Evolutionary conservation across 2,113 vertebrate species (phyloP).

Genomic region (Trochalopteron elliotii): DNA sequence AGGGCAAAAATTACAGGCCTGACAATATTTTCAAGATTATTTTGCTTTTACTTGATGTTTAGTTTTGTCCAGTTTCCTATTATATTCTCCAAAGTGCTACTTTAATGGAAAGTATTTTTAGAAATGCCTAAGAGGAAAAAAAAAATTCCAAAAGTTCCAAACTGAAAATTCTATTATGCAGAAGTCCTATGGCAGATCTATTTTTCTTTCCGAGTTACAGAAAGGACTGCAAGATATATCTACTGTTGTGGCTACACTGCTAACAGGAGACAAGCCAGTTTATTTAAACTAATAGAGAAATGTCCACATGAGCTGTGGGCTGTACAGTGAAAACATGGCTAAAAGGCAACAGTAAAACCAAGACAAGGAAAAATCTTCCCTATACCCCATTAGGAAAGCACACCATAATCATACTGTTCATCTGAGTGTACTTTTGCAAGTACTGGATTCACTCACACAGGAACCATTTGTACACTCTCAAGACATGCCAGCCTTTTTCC

Average conservation of each 20-base stretch:
- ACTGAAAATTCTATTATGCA: background rate
- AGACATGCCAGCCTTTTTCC: background rate
- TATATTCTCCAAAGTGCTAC: background rate
- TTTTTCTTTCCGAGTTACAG: background rate
- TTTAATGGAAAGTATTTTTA: background rate
- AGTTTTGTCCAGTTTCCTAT: background rate
- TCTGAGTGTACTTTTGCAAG: background rate
- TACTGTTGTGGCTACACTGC: background rate
- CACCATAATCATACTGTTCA: background rate
- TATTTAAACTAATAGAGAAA: background rate
- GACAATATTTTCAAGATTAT: background rate
- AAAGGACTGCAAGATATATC: background rate
- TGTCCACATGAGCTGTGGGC: background rate
- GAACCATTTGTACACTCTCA: background rate
- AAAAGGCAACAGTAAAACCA: background rate
- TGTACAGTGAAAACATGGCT: background rate
- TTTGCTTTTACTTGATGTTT: background rate
- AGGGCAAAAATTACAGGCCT: background rate
- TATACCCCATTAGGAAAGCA: background rate
- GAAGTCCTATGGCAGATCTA: background rate
- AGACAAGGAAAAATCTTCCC: background rate
- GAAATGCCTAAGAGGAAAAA: background rate
- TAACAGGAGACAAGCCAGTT: background rate
- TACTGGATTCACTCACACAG: background rate
- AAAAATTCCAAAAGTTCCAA: background rate